A percentile compares a stretch with the other conserved stretches of the same genome.
Conservation (phyloP, 2,797 vertebrate genomes). For the Fringilla coelebs region DNA sequence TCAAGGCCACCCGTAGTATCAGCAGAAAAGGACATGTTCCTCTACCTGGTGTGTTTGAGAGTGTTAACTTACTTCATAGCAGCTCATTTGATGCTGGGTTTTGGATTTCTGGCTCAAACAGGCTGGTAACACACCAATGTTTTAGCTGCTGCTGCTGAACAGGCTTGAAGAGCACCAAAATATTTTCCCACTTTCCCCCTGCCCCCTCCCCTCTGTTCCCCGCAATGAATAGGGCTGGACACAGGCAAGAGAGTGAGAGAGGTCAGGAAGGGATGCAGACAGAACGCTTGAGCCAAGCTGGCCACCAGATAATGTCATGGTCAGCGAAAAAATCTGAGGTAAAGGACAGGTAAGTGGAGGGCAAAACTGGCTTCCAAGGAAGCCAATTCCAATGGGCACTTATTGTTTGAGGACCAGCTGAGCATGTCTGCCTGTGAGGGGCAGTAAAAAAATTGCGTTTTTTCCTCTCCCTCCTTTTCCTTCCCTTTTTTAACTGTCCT, state of each 20-base stretch:
- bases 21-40: neutral
- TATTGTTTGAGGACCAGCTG: neutral
- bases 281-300: neutral
- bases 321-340: neutral
- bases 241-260: neutral
- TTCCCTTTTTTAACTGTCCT: neutral
- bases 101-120: neutral
- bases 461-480: neutral
- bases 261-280: neutral
- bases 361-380: neutral
- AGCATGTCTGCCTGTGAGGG: neutral
- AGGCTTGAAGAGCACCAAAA: neutral
- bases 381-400: neutral
- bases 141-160: neutral
- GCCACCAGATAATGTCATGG: neutral
- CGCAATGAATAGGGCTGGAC: rapidly evolving
- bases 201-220: neutral
- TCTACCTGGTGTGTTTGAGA: neutral
- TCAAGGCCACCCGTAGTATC: neutral
- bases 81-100: neutral
- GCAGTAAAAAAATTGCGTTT: neutral
- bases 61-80: neutral
- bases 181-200: neutral
- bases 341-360: neutral
- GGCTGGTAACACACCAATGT: neutral